phyloP scores from a whole-genome alignment of 1,140 invertebrate genomes.

The Chymomyza costata region DNA sequence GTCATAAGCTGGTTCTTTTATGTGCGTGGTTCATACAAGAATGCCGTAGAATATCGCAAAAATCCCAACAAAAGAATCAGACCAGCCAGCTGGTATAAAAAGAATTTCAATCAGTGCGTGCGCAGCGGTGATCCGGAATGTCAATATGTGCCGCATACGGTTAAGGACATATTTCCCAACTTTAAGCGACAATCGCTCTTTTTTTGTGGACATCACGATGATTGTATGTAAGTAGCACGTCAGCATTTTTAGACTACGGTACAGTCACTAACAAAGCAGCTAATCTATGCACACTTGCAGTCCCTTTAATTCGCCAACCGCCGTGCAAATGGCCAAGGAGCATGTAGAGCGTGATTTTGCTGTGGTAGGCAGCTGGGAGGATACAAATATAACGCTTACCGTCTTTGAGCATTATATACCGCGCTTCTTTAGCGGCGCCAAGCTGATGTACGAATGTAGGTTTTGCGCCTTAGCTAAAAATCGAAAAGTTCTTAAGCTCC shows the following conservation, averaged over 20 bases:
- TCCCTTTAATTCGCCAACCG: slow-evolving; percentile 89
- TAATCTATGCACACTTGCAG: slow-evolving; percentile 76
- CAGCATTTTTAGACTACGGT: not conserved
- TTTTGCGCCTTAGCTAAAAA: too few relatives aligned
- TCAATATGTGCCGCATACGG: slow-evolving; percentile 86
- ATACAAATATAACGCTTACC: slow-evolving; percentile 87
- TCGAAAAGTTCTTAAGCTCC: not conserved
- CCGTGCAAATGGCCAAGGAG: slow-evolving; percentile 87
- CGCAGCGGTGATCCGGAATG: slow-evolving; percentile 89
- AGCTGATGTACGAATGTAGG: slow-evolving; percentile 68
- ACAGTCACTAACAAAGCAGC: not conserved
- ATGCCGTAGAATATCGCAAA: slow-evolving; percentile 89
- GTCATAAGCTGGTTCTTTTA: slow-evolving; percentile 93
- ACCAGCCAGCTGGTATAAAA: slow-evolving; percentile 89
- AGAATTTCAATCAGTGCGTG: slow-evolving; percentile 93
- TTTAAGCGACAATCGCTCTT: slow-evolving; percentile 88
- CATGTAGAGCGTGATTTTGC: slow-evolving; percentile 90
- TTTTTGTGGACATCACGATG: slow-evolving; percentile 89
- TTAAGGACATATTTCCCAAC: slow-evolving; percentile 85
- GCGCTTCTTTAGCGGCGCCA: slow-evolving; percentile 86
- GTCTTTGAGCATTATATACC: slow-evolving; percentile 91
- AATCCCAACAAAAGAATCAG: slow-evolving; percentile 87
- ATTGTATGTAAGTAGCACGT: slow-evolving; percentile 86
- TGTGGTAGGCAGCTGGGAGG: slow-evolving; percentile 90
- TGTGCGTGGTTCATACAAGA: slow-evolving; percentile 90